Evolutionary conservation across 1,140 invertebrate genomes (phyloP).

Genomic region (Wiebesia pumilae): DNA sequence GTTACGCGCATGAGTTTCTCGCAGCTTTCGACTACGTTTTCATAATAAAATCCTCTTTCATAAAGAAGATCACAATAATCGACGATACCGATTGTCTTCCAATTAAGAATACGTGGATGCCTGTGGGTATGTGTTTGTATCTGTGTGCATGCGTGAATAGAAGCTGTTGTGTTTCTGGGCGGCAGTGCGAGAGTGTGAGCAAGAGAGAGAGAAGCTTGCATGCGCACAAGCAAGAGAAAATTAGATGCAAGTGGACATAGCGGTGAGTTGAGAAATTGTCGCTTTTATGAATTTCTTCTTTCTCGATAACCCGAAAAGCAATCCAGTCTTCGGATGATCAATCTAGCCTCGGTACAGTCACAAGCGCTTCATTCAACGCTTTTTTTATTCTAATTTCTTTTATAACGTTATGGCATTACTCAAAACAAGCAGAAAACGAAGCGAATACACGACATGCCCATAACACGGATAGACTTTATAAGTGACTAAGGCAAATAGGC

Average conservation of each 20-base stretch:
- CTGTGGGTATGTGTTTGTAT: background rate
- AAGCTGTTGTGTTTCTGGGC: no score
- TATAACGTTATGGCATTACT: background rate
- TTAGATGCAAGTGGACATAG: background rate
- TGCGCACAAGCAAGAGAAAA: background rate
- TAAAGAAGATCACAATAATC: slow-evolving; percentile 45
- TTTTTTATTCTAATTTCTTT: background rate
- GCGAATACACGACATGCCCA: background rate
- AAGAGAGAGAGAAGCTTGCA: background rate
- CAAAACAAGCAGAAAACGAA: background rate
- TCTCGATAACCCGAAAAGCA: background rate
- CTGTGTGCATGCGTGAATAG: background rate
- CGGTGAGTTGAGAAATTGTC: background rate
- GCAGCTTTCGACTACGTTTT: background rate
- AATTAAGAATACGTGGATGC: background rate
- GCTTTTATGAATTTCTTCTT: slow-evolving; percentile 2
- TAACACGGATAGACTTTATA: background rate
- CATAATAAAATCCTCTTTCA: slow-evolving; percentile 1
- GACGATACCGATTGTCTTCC: slow-evolving; percentile 35
- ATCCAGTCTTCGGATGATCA: background rate
- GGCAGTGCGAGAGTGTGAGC: background rate
- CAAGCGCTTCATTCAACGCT: background rate
- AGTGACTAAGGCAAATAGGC: background rate
- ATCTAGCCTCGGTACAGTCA: background rate
- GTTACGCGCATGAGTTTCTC: background rate